phyloP scores from a whole-genome alignment of 2,888 invertebrate genomes.

The Ormia ochracea region DNA sequence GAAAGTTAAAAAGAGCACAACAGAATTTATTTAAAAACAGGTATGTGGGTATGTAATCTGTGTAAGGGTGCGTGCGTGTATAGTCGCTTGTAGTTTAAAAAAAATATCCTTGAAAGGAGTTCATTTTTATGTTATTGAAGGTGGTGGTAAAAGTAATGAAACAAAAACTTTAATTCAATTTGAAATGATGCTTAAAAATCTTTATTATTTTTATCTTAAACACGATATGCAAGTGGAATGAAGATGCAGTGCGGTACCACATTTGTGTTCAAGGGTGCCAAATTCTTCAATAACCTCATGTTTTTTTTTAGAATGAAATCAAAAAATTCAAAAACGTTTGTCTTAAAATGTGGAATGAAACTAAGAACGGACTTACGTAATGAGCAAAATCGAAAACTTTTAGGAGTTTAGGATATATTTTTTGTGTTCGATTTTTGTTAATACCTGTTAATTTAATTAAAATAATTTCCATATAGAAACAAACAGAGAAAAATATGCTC shows the following conservation, averaged over 20 bases:
- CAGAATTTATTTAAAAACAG: conserved; percentile 33
- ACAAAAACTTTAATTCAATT: conserved; percentile 52
- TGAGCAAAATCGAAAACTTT: no score
- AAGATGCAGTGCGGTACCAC: background rate
- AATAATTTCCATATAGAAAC: no score
- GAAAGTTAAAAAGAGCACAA: conserved; percentile 42
- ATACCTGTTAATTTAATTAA: no score
- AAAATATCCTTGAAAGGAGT: background rate
- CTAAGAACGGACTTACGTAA: no score
- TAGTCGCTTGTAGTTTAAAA: no score
- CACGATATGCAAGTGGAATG: background rate
- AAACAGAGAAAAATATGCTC: no score
- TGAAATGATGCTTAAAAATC: conserved; percentile 31
- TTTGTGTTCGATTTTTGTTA: no score
- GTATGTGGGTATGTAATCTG: background rate
- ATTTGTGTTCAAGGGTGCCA: background rate
- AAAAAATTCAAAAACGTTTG: background rate
- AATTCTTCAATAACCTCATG: background rate
- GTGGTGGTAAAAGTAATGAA: conserved; percentile 41
- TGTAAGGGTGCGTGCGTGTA: background rate
- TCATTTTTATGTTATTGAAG: conserved; percentile 43
- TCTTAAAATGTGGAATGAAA: no score
- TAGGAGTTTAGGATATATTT: no score
- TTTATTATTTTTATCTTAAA: conserved; percentile 15
- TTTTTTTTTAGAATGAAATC: background rate